Percentiles rank a stretch among this genome's conserved stretches.
phyloP scores from a whole-genome alignment of 2,888 invertebrate species.

The Prosopocoilus inquinatus region DNA sequence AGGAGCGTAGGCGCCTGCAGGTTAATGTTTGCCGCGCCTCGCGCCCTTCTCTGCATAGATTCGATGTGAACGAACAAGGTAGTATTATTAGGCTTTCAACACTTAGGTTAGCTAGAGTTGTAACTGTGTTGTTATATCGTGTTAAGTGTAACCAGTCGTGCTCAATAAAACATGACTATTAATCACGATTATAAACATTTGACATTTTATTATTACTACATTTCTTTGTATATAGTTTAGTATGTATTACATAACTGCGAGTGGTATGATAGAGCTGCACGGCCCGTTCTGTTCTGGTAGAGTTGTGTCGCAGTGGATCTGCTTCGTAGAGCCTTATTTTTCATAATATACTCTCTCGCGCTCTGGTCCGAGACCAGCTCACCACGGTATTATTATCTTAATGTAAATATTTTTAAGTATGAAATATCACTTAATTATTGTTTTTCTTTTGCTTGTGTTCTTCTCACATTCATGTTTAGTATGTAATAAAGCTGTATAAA shows the following conservation, averaged over 20 bases:
- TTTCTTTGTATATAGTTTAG: constrained; percentile 46
- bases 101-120: constrained; percentile 53
- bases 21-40: constrained; percentile 34
- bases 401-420: constrained; percentile 53
- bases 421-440: constrained; percentile 46
- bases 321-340: constrained; percentile 51
- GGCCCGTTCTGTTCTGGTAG: constrained; percentile 22
- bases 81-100: constrained; percentile 52
- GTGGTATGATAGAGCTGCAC: constrained; percentile 18
- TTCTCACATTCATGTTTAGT: constrained; percentile 52
- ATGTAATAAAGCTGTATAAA: constrained; percentile 52
- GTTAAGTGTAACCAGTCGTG: constrained; percentile 50
- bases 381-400: constrained; percentile 51
- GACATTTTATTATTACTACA: constrained; percentile 37
- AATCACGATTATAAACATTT: constrained; percentile 47
- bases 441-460: constrained; percentile 46
- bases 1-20: constrained; percentile 20
- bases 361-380: constrained; percentile 50
- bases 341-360: constrained; percentile 45
- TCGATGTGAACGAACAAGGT: constrained; percentile 45
- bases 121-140: constrained; percentile 54
- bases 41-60: constrained; percentile 24
- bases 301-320: constrained; percentile 38
- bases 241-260: constrained; percentile 24
- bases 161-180: constrained; percentile 51